phyloP scores from a whole-genome alignment of 2,797 vertebrate genomes.

The Spinus olivaceus region DNA sequence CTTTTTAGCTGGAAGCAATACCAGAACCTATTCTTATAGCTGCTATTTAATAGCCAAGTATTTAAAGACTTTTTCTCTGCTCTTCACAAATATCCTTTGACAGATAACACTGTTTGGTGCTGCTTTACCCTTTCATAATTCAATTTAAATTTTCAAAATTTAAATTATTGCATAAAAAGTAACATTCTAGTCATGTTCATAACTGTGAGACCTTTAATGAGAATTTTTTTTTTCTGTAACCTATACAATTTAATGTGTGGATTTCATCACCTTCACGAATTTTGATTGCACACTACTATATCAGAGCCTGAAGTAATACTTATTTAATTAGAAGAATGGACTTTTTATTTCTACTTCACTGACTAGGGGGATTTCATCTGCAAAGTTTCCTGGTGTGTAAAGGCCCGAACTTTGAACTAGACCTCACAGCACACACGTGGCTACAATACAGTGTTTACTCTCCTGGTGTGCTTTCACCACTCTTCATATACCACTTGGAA shows the following conservation, averaged over 20 bases:
- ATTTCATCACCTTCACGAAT: neutral
- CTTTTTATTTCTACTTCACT: neutral
- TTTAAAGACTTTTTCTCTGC: neutral
- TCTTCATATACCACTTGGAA: neutral
- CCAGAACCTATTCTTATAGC: neutral
- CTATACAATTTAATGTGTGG: neutral
- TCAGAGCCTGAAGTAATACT: neutral
- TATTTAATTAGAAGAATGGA: neutral
- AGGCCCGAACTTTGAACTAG: neutral
- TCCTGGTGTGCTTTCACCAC: neutral
- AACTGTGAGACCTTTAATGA: neutral
- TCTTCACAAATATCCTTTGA: neutral
- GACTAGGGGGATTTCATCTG: neutral
- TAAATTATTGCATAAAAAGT: neutral
- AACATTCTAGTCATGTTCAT: neutral
- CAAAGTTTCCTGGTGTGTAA: neutral
- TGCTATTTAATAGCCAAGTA: neutral
- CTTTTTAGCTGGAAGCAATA: neutral
- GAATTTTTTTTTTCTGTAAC: neutral
- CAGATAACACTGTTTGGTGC: neutral
- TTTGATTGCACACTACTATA: neutral
- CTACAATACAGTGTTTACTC: neutral
- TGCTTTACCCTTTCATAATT: neutral
- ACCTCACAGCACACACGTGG: accelerated
- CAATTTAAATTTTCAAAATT: neutral